Evolutionary conservation across 2,888 invertebrate species (phyloP), one percentile per base, ranked within the genome.

Genomic region (Eledone cirrhosa): DNA sequence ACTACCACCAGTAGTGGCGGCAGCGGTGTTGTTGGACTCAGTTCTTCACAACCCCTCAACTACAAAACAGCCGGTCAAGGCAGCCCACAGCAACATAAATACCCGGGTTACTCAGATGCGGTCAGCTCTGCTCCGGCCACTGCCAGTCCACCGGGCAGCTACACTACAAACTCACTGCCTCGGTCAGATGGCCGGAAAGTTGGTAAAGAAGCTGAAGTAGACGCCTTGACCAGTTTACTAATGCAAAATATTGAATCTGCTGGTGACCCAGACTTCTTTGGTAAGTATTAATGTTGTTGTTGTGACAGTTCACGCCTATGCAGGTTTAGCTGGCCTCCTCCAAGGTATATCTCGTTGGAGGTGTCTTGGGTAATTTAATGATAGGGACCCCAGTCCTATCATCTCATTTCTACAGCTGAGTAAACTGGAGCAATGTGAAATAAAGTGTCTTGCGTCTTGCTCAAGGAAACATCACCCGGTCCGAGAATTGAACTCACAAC

Each of bases 171-270:
- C 27, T 24, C 27, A 31, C 77, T 22, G 33, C 33, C 77, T 31
- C 63, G 16, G 24, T 29, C 14, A 2, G 77, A 27, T 59, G 41
- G 78, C 29, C 78, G 67, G 29, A 77, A 83, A 83, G 63, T 83
- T 84, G 86, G 93, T 19, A 95, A 95, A 88, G 96, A 95, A 90
- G 94, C 94, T 82, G 95, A 96, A 92, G 97, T 97, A 22, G 97
- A 97, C 91, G 95, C 94, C 78, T 92, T 98, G 76, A 97, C 97
- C 31, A 94, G 96, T 92, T 93, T 97, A 79, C 92, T 97, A 78
- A 95, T 97, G 8, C 95, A 96, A 90, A 96, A 96, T 75, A 95
- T 98, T 85, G 88, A 89, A 76, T 88, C 88, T 13, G 84, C 88
- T 0, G 86, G 85, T 27, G 94, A 94, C 87, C 91, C 92, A 3